A percentile compares a stretch with the other conserved stretches of the same genome.
These are phyloP conservation scores for Hipposideros larvatus DNA, from an alignment of 2,797 vertebrate species.

Conservation along the genomic window DNA sequence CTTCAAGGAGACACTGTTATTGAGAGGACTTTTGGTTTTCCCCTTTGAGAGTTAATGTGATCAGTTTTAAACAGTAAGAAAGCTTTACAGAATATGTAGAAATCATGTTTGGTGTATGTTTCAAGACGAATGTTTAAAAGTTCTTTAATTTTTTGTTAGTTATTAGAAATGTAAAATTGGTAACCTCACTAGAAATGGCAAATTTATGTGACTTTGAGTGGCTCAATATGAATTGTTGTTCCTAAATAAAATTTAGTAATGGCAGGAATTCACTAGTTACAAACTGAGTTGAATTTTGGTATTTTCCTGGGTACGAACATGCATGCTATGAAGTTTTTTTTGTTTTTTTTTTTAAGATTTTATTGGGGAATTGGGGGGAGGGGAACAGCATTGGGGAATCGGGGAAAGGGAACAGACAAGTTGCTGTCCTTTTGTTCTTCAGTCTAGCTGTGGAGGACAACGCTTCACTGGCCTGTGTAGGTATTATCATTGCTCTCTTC, in stretches of 20 bases:
- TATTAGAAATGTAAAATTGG: slow-evolving; percentile 52
- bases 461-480: too few relatives aligned
- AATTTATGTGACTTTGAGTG: slow-evolving; percentile 40
- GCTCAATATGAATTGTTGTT: slow-evolving; percentile 41
- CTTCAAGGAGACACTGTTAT: slow-evolving; percentile 44
- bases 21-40: not conserved
- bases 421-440: too few relatives aligned
- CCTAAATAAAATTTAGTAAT: slow-evolving; percentile 58
- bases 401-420: too few relatives aligned
- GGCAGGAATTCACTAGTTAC: slow-evolving; percentile 21
- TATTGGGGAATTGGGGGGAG: too few relatives aligned
- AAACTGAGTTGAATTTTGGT: slow-evolving; percentile 59
- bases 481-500: too few relatives aligned
- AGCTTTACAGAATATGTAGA: slow-evolving; percentile 22
- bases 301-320: slow-evolving; percentile 30
- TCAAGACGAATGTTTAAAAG: slow-evolving; percentile 53
- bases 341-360: too few relatives aligned
- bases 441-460: too few relatives aligned
- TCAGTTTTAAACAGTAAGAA: slow-evolving; percentile 59
- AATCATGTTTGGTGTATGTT: slow-evolving; percentile 37
- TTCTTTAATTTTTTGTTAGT: slow-evolving; percentile 62
- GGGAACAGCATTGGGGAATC: too few relatives aligned
- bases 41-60: not conserved
- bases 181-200: slow-evolving; percentile 50
- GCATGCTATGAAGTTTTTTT: slow-evolving; percentile 31